phyloP scores from a whole-genome alignment of 2,888 invertebrate genomes.

The Dicranocentrus wangi region DNA sequence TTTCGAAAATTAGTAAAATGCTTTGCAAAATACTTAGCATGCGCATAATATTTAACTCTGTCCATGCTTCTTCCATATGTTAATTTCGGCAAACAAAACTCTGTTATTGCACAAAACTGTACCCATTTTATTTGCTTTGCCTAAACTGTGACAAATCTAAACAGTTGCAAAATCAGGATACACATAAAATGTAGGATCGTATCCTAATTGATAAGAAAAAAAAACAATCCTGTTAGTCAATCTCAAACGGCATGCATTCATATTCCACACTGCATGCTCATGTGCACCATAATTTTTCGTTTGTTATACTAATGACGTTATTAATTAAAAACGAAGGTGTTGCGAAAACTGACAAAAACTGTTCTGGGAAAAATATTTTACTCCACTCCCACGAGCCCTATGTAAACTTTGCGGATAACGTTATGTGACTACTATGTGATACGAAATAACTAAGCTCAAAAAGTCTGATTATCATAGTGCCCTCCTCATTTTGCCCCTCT shows the following conservation, averaged over 20 bases:
- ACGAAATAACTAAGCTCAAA: too few species aligned
- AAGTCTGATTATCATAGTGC: too few species aligned
- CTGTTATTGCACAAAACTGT: conserved; percentile 7
- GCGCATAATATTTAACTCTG: neutral
- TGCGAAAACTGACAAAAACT: conserved; percentile 51
- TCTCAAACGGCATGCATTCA: neutral
- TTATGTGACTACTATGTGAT: too few species aligned
- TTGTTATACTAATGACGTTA: conserved; percentile 37
- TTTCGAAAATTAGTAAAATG: too few species aligned
- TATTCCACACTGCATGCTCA: neutral
- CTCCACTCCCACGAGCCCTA: conserved; percentile 23
- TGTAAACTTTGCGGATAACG: too few species aligned
- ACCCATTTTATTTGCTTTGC: neutral
- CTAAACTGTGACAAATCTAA: neutral
- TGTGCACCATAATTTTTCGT: neutral
- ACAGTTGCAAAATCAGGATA: neutral
- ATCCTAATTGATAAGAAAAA: conserved; percentile 14
- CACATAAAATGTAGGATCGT: neutral
- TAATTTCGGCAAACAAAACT: neutral
- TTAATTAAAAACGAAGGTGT: conserved; percentile 37
- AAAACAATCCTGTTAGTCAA: neutral
- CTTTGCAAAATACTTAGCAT: too few species aligned
- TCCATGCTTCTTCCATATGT: neutral
- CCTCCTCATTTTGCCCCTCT: too few species aligned
- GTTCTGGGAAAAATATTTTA: conserved; percentile 44